These are phyloP conservation scores for Acrocephalus arundinaceus DNA, from an alignment of 2,113 vertebrate species.

Conservation along the genomic window DNA sequence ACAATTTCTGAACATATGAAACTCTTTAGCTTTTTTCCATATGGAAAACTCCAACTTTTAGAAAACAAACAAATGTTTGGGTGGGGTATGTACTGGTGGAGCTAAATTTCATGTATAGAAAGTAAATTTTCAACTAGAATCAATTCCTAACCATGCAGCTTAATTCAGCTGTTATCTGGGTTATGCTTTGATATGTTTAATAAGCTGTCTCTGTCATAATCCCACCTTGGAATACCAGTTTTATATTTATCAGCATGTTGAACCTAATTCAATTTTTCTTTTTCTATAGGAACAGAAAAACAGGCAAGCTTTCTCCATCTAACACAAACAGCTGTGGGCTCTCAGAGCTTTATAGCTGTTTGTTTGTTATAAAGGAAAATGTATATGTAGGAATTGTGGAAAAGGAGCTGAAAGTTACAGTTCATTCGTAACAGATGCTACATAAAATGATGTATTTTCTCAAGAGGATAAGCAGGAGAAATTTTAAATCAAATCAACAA, in stretches of 20 bases:
- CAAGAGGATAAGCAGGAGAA: not conserved
- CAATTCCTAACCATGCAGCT: not conserved
- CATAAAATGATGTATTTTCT: not conserved
- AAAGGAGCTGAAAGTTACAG: not conserved
- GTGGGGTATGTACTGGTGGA: not conserved
- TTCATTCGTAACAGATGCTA: constrained; percentile 7
- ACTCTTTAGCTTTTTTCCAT: not conserved
- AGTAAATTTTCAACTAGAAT: not conserved
- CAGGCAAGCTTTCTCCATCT: not conserved
- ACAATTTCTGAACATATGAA: not conserved
- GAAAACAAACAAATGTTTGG: not conserved
- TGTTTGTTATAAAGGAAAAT: not conserved
- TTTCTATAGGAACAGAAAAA: not conserved
- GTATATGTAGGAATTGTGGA: not conserved
- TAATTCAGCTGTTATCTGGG: not conserved
- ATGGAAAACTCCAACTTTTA: not conserved
- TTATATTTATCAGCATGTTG: not conserved
- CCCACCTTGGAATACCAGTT: not conserved
- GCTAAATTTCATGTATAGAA: not conserved
- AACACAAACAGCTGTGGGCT: not conserved
- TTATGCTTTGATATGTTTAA: constrained; percentile 29
- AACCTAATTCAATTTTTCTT: not conserved
- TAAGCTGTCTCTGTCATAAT: not conserved
- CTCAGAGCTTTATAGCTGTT: not conserved
- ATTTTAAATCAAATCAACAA: not conserved